Evolutionary conservation across 1,140 invertebrate genomes (phyloP), one percentile per base, ranked within the genome.

Genomic region (Anthonomus grandis): DNA sequence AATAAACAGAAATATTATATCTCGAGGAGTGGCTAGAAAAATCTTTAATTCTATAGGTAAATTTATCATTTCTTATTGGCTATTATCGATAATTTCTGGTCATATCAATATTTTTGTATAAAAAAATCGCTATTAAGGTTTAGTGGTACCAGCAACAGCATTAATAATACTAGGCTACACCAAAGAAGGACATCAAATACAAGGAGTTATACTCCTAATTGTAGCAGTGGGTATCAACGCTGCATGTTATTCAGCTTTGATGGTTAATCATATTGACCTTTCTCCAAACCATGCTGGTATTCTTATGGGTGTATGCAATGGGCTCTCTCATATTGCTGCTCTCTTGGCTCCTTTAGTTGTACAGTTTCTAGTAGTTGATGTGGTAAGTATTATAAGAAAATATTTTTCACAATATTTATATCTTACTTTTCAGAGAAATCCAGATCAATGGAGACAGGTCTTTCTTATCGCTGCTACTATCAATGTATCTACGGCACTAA

Each of bases 261-360:
- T 73, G 37, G 67, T 81, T 3, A 89, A 88, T 64, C 83, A 88
- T 65, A 79, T 90, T 15, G 87, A 90, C 66, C 75, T 91, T 44
- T 80, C 87, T 1, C 85, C 84, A 9, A 86, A 83, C 71, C 82
- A 78, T 72, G 85, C 86, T 19, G 85, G 86, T 10, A 81, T 79
- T 0, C 69, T 89, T 58, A 86, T 88, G 83, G 86, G 88, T 2
- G 76, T 91, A 12, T 87, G 86, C 25, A 92, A 91, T 70, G 84
- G 86, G 12, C 71, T 82, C 22, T 82, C 86, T 0, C 90, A 89
- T 55, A 66, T 86, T 4, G 79, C 83, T 15, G 84, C 83, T 0
- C 86, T 89, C 36, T 66, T 86, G 19, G 85, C 84, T 15, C 89
- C 89, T 0, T 67, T 84, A 2, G 71, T 82, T 2, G 82, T 83